Evolutionary conservation across 2,113 vertebrate genomes (phyloP), one percentile per base, ranked within the genome.

Genomic region (Telmatochromis sp.): DNA sequence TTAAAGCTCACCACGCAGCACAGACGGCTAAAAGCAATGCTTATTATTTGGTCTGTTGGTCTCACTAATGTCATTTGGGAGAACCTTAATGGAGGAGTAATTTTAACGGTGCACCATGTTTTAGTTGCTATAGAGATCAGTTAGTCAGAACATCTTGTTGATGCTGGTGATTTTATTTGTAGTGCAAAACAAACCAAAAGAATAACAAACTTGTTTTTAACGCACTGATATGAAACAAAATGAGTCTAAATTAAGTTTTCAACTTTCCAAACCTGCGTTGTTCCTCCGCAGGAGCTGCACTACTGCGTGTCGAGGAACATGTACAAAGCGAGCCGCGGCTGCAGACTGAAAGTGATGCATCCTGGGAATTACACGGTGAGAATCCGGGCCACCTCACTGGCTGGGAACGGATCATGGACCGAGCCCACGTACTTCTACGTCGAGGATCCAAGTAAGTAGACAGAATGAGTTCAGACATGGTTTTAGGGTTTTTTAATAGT

Each of bases 341-440:
- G 97, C 89, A 96, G 91, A 82, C 96, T 99, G 21, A 97, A 97
- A 1, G 97, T 97, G 5, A 96, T 98, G 68, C 96, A 97, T 6
- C 97, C 98, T 2, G 98, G 98, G 13, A 99, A 99, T 91, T 99
- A 99, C 95, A 98, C 97, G 0, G 97, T 98, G 33, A 95, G 97
- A 1, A 93, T 99, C 21, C 94, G 98, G 14, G 98, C 98, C 47
- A 99, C 98, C 1, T 99, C 98, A 0, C 95, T 99, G 93, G 98
- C 98, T 0, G 98, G 98, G 4, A 99, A 99, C 0, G 98, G 98
- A 54, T 99, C 98, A 0, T 99, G 98, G 98, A 99, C 98, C 0
- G 97, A 99, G 9, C 96, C 97, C 3, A 96, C 96, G 1, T 97
- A 97, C 55, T 98, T 99, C 60, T 97, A 97, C 0, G 97, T 99